Percentiles rank a stretch among this genome's conserved stretches.
These are phyloP conservation scores for Gopherus flavomarginatus DNA, from an alignment of 2,113 vertebrate genomes.

Conservation along the genomic window DNA sequence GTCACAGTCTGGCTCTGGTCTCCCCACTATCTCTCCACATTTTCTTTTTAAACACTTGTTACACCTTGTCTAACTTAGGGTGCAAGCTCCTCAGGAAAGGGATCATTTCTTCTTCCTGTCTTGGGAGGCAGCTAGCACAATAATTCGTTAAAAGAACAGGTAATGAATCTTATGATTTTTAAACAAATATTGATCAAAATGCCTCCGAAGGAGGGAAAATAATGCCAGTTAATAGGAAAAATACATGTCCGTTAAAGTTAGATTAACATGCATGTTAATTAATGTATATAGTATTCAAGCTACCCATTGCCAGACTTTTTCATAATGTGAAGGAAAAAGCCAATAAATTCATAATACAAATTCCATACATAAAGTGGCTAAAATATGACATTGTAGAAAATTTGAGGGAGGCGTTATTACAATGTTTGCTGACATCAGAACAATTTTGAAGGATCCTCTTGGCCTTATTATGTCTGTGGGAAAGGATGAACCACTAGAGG, in stretches of 20 bases:
- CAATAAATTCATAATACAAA: background rate
- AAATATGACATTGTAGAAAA: background rate
- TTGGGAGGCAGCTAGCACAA: background rate
- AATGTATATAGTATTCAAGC: background rate
- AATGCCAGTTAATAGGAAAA: background rate
- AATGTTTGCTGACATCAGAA: background rate
- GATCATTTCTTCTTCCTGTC: background rate
- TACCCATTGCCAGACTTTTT: background rate
- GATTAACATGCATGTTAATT: background rate
- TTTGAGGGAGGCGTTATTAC: background rate
- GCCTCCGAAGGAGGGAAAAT: fast-evolving
- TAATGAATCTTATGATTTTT: background rate
- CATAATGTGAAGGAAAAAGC: background rate
- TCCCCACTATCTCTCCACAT: background rate
- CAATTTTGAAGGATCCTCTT: background rate
- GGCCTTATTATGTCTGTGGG: background rate
- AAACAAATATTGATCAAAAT: background rate
- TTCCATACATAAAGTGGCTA: background rate
- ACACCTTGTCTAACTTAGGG: background rate
- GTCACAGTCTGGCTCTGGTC: fast-evolving
- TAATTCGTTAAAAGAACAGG: background rate
- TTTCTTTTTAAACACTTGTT: background rate
- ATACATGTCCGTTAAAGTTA: no score
- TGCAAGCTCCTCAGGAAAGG: background rate
- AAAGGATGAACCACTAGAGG: background rate